Conservation (phyloP, 2,888 invertebrate genomes). For the Chrysina gloriosa region DNA sequence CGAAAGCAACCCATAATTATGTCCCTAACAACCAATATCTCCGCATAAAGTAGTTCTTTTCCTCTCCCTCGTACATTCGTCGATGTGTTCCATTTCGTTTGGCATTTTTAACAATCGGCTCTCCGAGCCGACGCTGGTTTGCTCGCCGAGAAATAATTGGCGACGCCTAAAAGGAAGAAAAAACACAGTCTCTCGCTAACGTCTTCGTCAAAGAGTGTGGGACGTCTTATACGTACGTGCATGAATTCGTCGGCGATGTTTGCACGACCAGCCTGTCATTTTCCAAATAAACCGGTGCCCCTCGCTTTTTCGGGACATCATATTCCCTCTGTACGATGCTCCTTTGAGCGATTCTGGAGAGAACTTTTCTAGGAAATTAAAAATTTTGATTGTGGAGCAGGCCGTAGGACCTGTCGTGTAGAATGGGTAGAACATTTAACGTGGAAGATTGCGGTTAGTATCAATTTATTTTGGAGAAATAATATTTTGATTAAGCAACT, state of each 20-base stretch:
- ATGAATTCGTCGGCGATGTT: not conserved
- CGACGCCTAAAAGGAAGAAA: slow-evolving; percentile 34
- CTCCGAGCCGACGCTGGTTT: slow-evolving; percentile 9
- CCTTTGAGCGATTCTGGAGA: too few species aligned
- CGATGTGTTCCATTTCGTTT: slow-evolving; percentile 53
- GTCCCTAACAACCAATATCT: slow-evolving; percentile 35
- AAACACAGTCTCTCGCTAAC: slow-evolving; percentile 13
- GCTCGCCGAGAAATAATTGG: slow-evolving; percentile 43
- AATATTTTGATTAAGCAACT: too few species aligned
- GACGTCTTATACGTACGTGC: not conserved
- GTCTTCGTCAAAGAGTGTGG: slow-evolving; percentile 20
- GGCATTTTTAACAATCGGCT: slow-evolving; percentile 52
- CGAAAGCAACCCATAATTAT: slow-evolving; percentile 32
- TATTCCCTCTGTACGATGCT: too few species aligned
- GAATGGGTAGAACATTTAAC: too few species aligned
- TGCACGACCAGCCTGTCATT: not conserved
- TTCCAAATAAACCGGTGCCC: too few species aligned
- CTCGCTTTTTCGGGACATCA: too few species aligned
- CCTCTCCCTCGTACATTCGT: slow-evolving; percentile 25
- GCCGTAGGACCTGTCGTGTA: too few species aligned
- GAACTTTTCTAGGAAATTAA: too few species aligned
- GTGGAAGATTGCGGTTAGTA: too few species aligned
- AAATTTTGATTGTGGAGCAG: too few species aligned
- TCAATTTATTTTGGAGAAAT: too few species aligned
- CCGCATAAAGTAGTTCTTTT: slow-evolving; percentile 28